These are phyloP conservation scores for Papilio dardanus DNA, from an alignment of 1,140 invertebrate genomes.

Conservation along the genomic window DNA sequence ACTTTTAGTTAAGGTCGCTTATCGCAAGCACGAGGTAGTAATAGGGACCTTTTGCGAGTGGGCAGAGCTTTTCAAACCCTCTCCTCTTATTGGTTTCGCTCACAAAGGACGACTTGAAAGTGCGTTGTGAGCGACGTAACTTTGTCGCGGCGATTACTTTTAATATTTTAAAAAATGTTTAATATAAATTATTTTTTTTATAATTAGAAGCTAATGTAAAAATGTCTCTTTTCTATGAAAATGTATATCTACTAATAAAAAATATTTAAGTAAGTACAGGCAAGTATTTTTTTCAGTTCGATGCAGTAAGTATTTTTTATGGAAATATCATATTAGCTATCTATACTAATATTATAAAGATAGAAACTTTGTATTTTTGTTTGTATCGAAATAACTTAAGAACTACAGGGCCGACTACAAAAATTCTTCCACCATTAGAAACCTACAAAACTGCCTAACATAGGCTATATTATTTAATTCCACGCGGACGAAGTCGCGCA, in stretches of 20 bases:
- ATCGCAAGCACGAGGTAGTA: conserved; percentile 20
- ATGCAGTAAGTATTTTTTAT: no score
- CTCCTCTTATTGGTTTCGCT: conserved; percentile 79
- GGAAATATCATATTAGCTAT: no score
- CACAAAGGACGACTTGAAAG: conserved; percentile 66
- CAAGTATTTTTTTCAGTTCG: not conserved
- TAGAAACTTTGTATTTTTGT: no score
- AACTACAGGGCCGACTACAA: no score
- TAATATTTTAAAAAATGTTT: conserved; percentile 9
- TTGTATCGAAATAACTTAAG: no score
- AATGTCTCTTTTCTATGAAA: not conserved
- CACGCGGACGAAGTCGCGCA: no score
- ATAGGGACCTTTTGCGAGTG: conserved; percentile 61
- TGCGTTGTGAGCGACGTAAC: conserved; percentile 52
- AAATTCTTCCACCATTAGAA: no score
- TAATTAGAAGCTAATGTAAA: not conserved
- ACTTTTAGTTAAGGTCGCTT: conserved; percentile 30
- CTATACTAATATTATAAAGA: no score
- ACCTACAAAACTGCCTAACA: no score
- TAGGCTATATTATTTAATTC: no score
- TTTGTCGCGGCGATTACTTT: conserved; percentile 61
- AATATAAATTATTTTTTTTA: not conserved
- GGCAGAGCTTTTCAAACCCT: conserved; percentile 58
- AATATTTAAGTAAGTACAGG: not conserved
- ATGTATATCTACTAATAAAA: not conserved